A percentile compares a stretch with the other conserved stretches of the same genome.
phyloP scores from a whole-genome alignment of 2,888 invertebrate species.

The Stictocephala bisonia region DNA sequence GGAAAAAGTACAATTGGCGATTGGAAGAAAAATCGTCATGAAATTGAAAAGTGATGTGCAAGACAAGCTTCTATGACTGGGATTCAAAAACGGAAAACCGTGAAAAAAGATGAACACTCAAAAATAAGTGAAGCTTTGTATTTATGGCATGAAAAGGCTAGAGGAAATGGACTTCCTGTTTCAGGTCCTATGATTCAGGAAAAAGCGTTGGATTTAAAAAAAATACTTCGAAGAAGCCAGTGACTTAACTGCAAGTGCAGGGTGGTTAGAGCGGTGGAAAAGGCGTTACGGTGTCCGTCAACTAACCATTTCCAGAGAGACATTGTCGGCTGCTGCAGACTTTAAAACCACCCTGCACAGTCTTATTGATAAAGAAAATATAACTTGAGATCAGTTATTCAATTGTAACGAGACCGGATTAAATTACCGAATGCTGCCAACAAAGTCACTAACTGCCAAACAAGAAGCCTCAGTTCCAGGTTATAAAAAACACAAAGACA shows the following conservation, averaged over 20 bases:
- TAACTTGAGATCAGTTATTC: constrained; percentile 32
- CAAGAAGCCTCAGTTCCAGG: no score
- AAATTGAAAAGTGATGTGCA: constrained; percentile 33
- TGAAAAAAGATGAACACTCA: constrained; percentile 20
- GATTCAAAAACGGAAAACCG: constrained; percentile 12
- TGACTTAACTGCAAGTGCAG: constrained; percentile 38
- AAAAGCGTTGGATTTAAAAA: constrained; percentile 38
- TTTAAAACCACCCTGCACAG: constrained; percentile 15
- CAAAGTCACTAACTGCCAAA: no score
- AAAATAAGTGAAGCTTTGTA: constrained; percentile 18
- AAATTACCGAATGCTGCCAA: no score
- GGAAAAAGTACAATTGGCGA: constrained; percentile 10
- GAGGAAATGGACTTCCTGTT: constrained; percentile 27
- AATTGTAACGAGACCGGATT: no score
- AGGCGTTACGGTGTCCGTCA: constrained; percentile 47
- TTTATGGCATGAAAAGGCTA: constrained; percentile 31
- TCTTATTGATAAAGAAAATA: constrained; percentile 36
- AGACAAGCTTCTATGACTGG: background rate
- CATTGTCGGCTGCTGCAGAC: constrained; percentile 15
- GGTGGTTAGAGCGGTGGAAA: constrained; percentile 41
- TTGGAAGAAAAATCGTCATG: constrained; percentile 7
- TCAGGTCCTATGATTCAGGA: constrained; percentile 37
- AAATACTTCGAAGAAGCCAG: constrained; percentile 14
- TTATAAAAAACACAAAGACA: no score
- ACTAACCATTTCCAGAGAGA: constrained; percentile 27